phyloP scores from a whole-genome alignment of 2,888 invertebrate species.

The Nebria salina region DNA sequence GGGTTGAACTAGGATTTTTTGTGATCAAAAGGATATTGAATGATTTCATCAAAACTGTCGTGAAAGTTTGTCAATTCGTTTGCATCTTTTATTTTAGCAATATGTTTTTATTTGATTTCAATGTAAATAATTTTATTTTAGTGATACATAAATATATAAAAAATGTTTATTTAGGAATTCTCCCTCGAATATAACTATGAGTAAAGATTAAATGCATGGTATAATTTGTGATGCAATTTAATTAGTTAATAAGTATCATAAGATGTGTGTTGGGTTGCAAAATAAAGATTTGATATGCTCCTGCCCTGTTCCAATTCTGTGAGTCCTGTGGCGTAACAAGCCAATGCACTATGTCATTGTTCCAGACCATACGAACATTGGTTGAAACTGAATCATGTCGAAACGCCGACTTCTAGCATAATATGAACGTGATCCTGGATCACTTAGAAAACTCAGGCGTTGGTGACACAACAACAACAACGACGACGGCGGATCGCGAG shows the following conservation, averaged over 20 bases:
- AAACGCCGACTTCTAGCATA: slow-evolving; percentile 10
- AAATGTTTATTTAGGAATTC: no score
- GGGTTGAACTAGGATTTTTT: slow-evolving; percentile 5
- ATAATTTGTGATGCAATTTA: no score
- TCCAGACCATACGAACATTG: not conserved
- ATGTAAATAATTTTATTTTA: no score
- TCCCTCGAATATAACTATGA: no score
- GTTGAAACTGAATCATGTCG: slow-evolving; percentile 2
- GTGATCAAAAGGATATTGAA: not conserved
- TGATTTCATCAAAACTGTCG: no score
- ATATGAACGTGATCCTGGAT: slow-evolving; percentile 32
- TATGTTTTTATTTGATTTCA: no score
- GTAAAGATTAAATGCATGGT: no score
- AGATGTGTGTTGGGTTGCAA: not conserved
- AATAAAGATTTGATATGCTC: not conserved
- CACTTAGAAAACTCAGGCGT: slow-evolving; percentile 17
- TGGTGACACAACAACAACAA: slow-evolving; percentile 4
- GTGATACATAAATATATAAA: no score
- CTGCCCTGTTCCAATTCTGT: slow-evolving; percentile 15
- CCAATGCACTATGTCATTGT: slow-evolving; percentile 20
- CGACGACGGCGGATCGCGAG: slow-evolving; percentile 16
- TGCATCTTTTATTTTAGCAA: not conserved
- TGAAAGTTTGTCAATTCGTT: not conserved
- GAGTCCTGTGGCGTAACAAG: slow-evolving; percentile 22
- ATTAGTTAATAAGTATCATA: no score